Base-by-base conservation (phyloP, 1,140 invertebrate species). In the Drosophila kanapiae region DNA sequence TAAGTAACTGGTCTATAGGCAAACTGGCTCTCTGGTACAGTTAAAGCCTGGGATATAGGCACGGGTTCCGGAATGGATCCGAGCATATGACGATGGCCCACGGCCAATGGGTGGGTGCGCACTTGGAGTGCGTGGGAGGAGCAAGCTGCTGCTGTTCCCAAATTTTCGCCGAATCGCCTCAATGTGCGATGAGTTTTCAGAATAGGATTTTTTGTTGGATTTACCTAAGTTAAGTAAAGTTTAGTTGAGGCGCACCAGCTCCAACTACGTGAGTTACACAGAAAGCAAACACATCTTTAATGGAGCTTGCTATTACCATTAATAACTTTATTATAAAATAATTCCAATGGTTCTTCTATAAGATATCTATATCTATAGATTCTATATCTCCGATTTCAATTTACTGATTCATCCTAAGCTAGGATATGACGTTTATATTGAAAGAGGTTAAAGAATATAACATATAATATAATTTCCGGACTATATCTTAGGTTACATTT, bases 61-160 rank as follows among this genome's bases (percentile, higher is more conserved):
- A 31, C 59, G 69, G 67, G 49, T 27, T 65, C 23, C 23, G 40
- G 51, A 29, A 72, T 71, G 65, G 69, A 72, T 72, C 65, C 35
- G 63, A 67, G 43, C 35, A 11, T 54, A 69, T 61, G 79, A 45
- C 65, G 76, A 78, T 78, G 48, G 72, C 77, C 76, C 78, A 60
- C 78, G 80, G 75, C 80, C 81, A 80, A 78, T 90, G 75, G 85
- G 85, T 88, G 84, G 84, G 84, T 88, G 84, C 77, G 71, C 58
- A 79, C 59, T 59, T 60, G 43, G 42, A 72, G 51, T 64, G 69
- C 54, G 83, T 75, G 74, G 61, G 65, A 51, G 84, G 72, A 51
- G 61, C 74, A 37, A 58, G 48, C 43, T 58, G 62, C 71, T 71
- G 81, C 62, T 77, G 67, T 45, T 60, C 60, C 64, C 61, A 59